Evolutionary conservation across 2,113 vertebrate genomes (phyloP).

Genomic region (Salminus brasiliensis): DNA sequence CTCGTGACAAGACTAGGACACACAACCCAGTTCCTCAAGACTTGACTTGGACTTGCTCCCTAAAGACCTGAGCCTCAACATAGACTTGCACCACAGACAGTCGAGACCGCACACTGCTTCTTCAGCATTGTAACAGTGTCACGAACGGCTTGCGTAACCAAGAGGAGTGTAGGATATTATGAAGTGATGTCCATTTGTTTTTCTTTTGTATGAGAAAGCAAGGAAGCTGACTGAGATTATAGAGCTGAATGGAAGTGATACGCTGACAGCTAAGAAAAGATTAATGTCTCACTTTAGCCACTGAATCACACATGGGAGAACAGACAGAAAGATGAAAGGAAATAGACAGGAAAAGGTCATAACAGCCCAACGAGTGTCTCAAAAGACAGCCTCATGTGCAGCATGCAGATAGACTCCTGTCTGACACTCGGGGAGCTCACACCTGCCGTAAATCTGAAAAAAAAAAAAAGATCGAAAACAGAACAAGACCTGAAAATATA

Average conservation of each 20-base stretch:
- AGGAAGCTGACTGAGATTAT: not conserved
- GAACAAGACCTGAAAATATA: slow-evolving; percentile 15
- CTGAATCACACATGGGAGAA: not conserved
- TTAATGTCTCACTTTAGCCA: not conserved
- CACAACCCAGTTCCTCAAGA: too few relatives aligned
- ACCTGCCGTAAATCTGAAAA: too few relatives aligned
- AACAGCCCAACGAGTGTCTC: not conserved
- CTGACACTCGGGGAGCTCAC: not conserved
- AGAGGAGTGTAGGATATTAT: not conserved
- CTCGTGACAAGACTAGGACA: too few relatives aligned
- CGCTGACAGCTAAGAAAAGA: not conserved
- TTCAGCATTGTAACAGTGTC: not conserved
- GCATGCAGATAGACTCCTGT: not conserved
- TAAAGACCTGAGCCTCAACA: too few relatives aligned
- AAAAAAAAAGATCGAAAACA: too few relatives aligned
- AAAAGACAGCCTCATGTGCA: too few relatives aligned
- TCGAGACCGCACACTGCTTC: too few relatives aligned
- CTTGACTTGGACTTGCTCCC: too few relatives aligned
- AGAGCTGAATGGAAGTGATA: not conserved
- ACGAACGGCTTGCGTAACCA: not conserved
- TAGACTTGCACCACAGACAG: too few relatives aligned
- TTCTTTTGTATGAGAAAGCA: not conserved
- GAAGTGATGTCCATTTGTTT: not conserved
- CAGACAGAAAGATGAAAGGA: not conserved
- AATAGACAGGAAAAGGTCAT: not conserved